phyloP scores from a whole-genome alignment of 2,113 vertebrate species.

The Mastomys natalensis region DNA sequence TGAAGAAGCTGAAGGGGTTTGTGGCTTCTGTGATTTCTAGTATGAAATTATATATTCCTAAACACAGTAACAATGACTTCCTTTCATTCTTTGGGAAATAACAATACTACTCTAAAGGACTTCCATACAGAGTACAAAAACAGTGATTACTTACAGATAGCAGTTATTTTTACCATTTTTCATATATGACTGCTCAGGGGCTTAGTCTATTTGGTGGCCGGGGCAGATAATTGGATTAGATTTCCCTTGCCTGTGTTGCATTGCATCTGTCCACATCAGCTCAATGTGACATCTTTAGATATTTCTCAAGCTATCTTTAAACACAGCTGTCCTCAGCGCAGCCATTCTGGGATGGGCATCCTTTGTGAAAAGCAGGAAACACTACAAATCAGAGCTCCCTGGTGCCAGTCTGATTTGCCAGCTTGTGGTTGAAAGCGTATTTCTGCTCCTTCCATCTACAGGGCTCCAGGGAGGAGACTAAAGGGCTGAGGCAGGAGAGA shows the following conservation, averaged over 20 bases:
- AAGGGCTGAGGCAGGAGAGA: neutral
- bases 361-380: neutral
- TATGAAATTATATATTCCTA: neutral
- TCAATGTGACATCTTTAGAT: neutral
- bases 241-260: neutral
- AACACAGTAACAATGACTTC: neutral
- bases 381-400: constrained; percentile 9
- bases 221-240: neutral
- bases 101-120: neutral
- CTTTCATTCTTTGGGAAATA: neutral
- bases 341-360: neutral
- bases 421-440: neutral
- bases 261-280: neutral
- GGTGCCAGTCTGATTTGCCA: constrained; percentile 12
- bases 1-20: no score
- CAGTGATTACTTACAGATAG: neutral
- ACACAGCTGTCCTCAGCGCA: neutral
- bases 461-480: neutral
- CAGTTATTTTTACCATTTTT: neutral
- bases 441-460: neutral
- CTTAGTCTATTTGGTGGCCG: neutral
- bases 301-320: constrained; percentile 36
- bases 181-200: neutral
- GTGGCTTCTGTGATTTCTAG: neutral
- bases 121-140: neutral